Percentiles rank a stretch among this genome's conserved stretches.
These are phyloP conservation scores for Jacana jacana DNA, from an alignment of 2,113 vertebrate genomes.

Conservation along the genomic window DNA sequence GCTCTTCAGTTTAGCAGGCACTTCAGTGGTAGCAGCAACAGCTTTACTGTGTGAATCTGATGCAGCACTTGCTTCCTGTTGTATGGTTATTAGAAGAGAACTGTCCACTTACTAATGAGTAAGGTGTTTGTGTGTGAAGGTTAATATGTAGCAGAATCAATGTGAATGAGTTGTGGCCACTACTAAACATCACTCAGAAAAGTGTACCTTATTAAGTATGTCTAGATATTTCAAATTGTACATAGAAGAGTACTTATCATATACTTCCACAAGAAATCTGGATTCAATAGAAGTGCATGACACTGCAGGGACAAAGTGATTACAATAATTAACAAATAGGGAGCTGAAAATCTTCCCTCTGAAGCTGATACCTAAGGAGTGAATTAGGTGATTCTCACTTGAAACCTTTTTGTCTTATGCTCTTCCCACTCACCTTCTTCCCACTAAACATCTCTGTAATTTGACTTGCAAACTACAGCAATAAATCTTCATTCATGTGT, in stretches of 20 bases:
- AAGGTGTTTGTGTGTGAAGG: accelerated
- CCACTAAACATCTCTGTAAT: not conserved
- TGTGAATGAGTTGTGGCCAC: not conserved
- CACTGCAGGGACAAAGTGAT: not conserved
- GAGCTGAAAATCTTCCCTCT: not conserved
- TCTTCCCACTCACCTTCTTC: not conserved
- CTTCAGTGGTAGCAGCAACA: not conserved
- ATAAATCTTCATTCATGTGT: not conserved
- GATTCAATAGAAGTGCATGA: not conserved
- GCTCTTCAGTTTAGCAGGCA: not conserved
- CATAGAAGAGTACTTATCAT: not conserved
- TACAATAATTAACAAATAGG: not conserved
- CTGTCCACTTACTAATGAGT: not conserved
- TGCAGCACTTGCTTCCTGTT: not conserved
- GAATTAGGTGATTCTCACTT: not conserved
- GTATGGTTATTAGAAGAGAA: not conserved
- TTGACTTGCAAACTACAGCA: not conserved
- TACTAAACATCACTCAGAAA: not conserved
- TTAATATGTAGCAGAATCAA: not conserved
- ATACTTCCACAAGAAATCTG: not conserved
- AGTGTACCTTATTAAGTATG: not conserved
- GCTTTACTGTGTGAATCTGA: not conserved
- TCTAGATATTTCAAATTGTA: not conserved
- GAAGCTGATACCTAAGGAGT: not conserved
- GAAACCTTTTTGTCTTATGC: not conserved